A percentile compares a stretch with the other conserved stretches of the same genome.
These are phyloP conservation scores for Vidua macroura DNA, from an alignment of 2,113 vertebrate genomes.

Conservation along the genomic window DNA sequence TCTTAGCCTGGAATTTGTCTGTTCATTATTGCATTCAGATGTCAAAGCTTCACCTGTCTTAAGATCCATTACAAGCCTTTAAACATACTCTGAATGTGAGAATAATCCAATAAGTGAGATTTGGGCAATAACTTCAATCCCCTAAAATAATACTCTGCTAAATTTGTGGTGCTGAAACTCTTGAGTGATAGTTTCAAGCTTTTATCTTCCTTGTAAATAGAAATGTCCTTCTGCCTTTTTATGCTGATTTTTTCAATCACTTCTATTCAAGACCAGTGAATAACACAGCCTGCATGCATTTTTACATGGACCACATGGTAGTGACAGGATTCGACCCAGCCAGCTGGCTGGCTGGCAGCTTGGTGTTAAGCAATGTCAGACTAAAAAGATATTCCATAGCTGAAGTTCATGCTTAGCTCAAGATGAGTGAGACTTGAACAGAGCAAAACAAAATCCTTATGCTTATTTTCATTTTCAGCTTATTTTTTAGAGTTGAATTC, in stretches of 20 bases:
- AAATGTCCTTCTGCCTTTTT: background rate
- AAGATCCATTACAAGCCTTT: background rate
- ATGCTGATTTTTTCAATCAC: background rate
- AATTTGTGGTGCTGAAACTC: constrained; percentile 43
- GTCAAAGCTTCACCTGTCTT: background rate
- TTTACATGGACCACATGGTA: background rate
- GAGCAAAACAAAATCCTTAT: background rate
- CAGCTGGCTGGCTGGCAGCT: background rate
- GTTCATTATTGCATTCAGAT: background rate
- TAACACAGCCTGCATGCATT: background rate
- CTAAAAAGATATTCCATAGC: background rate
- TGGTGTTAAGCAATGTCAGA: background rate
- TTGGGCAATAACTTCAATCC: background rate
- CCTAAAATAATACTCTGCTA: background rate
- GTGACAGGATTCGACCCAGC: background rate
- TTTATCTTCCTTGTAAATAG: background rate
- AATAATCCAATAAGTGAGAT: background rate
- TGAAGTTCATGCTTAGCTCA: background rate
- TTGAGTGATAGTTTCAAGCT: background rate
- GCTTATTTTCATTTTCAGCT: background rate
- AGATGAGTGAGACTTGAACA: background rate
- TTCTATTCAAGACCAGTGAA: background rate
- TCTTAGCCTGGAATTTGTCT: background rate
- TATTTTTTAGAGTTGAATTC: background rate
- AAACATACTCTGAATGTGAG: background rate